Percentiles rank a stretch among this genome's conserved stretches.
These are phyloP conservation scores for Prochilodus magdalenae DNA, from an alignment of 2,113 vertebrate species.

Conservation along the genomic window DNA sequence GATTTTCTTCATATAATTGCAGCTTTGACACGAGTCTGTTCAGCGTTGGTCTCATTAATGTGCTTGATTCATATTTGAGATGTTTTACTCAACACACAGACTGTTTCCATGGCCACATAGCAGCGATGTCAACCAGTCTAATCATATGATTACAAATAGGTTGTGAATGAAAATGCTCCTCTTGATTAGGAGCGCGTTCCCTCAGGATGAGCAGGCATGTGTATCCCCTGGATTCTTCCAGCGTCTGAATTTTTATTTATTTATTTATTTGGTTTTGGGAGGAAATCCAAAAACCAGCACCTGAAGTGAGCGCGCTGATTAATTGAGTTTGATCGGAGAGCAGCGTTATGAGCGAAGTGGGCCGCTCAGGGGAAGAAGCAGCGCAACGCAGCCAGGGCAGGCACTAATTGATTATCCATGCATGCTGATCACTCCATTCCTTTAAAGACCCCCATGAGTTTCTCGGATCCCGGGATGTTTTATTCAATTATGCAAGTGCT, in stretches of 20 bases:
- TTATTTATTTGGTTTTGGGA: too few species aligned
- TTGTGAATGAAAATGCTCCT: conserved; percentile 8
- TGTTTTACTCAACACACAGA: conserved; percentile 23
- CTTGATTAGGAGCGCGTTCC: conserved; percentile 16
- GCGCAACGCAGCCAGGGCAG: conserved; percentile 17
- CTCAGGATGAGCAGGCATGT: conserved; percentile 18
- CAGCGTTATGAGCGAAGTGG: conserved; percentile 8
- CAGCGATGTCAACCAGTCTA: background rate
- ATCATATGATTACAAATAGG: conserved; percentile 22
- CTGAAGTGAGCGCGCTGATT: conserved; percentile 32
- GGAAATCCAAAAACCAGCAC: background rate
- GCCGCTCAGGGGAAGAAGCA: conserved; percentile 19
- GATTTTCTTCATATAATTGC: background rate
- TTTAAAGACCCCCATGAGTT: conserved; percentile 7
- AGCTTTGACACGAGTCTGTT: background rate
- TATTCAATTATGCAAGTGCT: too few species aligned
- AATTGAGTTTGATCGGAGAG: conserved; percentile 43
- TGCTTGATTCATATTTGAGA: background rate
- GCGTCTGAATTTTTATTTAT: conserved; percentile 2
- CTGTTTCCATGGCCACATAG: background rate
- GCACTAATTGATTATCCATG: conserved; percentile 47
- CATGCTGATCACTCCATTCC: conserved; percentile 10
- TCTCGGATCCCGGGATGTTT: too few species aligned
- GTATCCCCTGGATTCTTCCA: conserved; percentile 28
- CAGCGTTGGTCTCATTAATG: conserved; percentile 3